phyloP scores from a whole-genome alignment of 2,888 invertebrate genomes.

The Acleris cristana region DNA sequence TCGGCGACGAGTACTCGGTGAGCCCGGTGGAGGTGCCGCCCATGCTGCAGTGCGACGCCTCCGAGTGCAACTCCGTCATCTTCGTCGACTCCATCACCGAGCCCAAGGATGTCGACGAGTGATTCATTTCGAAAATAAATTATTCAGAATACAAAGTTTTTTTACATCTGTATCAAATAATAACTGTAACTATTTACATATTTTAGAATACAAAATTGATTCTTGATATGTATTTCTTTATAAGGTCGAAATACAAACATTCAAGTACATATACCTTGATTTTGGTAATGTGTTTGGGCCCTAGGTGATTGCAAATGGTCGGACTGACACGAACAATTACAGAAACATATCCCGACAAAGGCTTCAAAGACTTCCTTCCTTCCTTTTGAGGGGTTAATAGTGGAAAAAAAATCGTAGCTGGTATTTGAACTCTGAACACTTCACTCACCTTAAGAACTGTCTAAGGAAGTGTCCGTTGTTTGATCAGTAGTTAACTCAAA shows the following conservation, averaged over 20 bases:
- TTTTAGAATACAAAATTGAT: too few relatives aligned
- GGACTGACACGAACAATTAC: not conserved
- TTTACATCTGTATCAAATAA: not conserved
- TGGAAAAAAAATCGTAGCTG: too few relatives aligned
- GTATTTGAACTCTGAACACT: too few relatives aligned
- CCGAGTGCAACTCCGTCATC: conserved; percentile 75
- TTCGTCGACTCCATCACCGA: conserved; percentile 78
- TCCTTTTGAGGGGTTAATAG: too few relatives aligned
- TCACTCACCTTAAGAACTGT: too few relatives aligned
- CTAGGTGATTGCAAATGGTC: not conserved
- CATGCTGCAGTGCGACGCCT: conserved; percentile 74
- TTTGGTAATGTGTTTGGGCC: not conserved
- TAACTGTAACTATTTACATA: too few relatives aligned
- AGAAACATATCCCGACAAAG: too few relatives aligned
- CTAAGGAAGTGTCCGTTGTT: too few relatives aligned
- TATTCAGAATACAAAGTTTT: not conserved
- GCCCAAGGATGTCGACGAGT: conserved; percentile 74
- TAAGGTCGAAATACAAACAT: too few relatives aligned
- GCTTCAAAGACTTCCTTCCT: too few relatives aligned
- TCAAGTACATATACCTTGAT: not conserved
- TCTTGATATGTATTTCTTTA: too few relatives aligned
- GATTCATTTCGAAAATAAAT: conserved; percentile 38
- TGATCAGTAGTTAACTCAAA: too few relatives aligned
- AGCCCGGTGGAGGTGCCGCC: conserved; percentile 76
- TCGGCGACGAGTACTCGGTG: conserved; percentile 76